Evolutionary conservation across 2,113 vertebrate genomes (phyloP), one percentile per base, ranked within the genome.

Genomic region (Percopsis transmontana): DNA sequence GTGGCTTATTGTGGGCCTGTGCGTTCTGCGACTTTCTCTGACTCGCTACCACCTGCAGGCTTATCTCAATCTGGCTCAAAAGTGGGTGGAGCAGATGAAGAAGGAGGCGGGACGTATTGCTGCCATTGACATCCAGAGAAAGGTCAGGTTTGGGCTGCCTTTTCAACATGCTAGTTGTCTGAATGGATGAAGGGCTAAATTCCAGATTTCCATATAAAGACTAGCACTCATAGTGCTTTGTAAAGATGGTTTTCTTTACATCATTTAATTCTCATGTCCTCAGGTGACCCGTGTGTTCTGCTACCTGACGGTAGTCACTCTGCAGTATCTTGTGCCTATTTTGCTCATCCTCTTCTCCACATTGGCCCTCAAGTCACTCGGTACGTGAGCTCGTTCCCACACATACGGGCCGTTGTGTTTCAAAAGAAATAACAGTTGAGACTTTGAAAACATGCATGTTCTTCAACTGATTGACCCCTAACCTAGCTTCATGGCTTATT

Each of bases 201-300:
- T 7, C 3, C 21, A 24, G 2, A 54, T 52, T 52, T 10, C 16
- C 11, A 54, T 3, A 51, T 21, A 9, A 51, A 11, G 48, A 33
- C 5, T 24, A 38, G 0, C 1, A 21, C 39, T 10, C 23, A 0
- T 19, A 7, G 14, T 33, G 27, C 5, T 33, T 33, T 33, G 27
- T 33, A 33, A 33, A 6, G 27, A 33, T 4, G 5, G 27, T 33
- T 33, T 33, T 33, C 27, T n/a, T n/a, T n/a, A n/a, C n/a, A n/a
- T n/a, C n/a, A n/a, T n/a, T n/a, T n/a, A n/a, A n/a, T n/a, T n/a
- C n/a, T 11, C 63, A 33, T 63, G 23, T 11, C 39, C 51, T 0
- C 89, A 99, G 97, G 92, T 99, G 66, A 93, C 94, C 0, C 91
- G 95, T 24, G 93, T 98, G 62, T 98, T 95, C 85, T 98, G 96